Base-by-base conservation (phyloP, 2,888 invertebrate species). In the Ommatoiulus sabulosus region DNA sequence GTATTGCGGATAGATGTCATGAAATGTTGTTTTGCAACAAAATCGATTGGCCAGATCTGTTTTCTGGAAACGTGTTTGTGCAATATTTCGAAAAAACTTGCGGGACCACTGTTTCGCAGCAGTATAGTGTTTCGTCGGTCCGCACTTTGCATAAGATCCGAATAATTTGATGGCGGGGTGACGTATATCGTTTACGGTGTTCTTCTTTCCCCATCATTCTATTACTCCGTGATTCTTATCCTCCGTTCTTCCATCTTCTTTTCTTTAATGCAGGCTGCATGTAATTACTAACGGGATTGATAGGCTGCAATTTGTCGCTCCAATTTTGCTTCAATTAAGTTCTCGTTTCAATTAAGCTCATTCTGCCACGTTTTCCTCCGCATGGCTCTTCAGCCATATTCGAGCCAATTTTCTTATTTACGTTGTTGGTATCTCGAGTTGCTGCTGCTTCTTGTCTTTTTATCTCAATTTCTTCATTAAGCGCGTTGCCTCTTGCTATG, bases 391-490 rank as follows among this genome's bases (percentile, higher is more conserved):
- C 35, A 35, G 5, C 57, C n/a, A 5, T n/a, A n/a, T 57, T 7
- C 4, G 15, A n/a, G n/a, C n/a, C 57, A 57, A 57, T 57, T 57
- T 57, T n/a, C n/a, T n/a, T n/a, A 57, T 57, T n/a, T 17, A 57
- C n/a, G 3, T n/a, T 17, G 57, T 6, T 57, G 3, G 12, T 46
- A 46, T 46, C 46, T 46, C 35, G 35, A 35, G 35, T 35, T 35
- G 46, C 46, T 35, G 46, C 46, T n/a, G 57, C n/a, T 1, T 35
- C 35, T 35, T 57, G 57, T 57, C 57, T 57, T 57, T n/a, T 57
- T 57, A 57, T 57, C 57, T 57, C n/a, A 57, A 57, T 57, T 57
- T 57, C 57, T 57, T 57, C n/a, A 57, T 57, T 57, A 57, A n/a
- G 57, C n/a, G 35, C 35, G n/a, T 57, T n/a, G n/a, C 57, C 35